Evolutionary conservation across 2,888 invertebrate genomes (phyloP).

Genomic region (Eurois occulta): DNA sequence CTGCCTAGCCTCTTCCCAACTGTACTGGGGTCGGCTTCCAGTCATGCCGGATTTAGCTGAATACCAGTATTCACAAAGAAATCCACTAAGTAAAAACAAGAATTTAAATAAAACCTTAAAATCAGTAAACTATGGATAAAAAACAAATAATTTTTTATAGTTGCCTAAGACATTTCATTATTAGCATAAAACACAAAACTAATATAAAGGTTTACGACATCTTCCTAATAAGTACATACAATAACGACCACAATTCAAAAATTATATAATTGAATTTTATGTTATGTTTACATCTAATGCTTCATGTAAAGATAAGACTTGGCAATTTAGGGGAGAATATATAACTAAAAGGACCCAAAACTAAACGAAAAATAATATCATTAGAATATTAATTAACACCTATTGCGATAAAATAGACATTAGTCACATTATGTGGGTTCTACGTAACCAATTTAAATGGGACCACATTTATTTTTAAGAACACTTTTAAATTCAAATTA

Average conservation of each 20-base stretch:
- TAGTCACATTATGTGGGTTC: constrained; percentile 57
- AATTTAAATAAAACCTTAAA: neutral
- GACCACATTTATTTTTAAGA: constrained; percentile 61
- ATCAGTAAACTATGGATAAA: neutral
- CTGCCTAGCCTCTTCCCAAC: no score
- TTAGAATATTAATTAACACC: constrained; percentile 65
- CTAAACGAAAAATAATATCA: constrained; percentile 41
- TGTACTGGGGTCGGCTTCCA: no score
- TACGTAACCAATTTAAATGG: constrained; percentile 59
- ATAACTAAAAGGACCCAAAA: constrained; percentile 15
- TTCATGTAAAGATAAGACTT: constrained; percentile 46
- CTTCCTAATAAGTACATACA: constrained; percentile 16
- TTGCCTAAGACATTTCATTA: neutral
- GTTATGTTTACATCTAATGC: constrained; percentile 37
- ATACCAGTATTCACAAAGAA: no score
- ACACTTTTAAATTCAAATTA: constrained; percentile 67
- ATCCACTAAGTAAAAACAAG: neutral
- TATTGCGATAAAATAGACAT: constrained; percentile 63
- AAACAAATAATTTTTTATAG: no score
- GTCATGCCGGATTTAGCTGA: no score
- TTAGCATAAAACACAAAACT: neutral
- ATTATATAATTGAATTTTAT: constrained; percentile 30
- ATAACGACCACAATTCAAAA: constrained; percentile 5
- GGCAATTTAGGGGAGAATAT: constrained; percentile 25
- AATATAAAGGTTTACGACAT: neutral